phyloP scores from a whole-genome alignment of 2,888 invertebrate species.

The Acanthosoma haemorrhoidale region DNA sequence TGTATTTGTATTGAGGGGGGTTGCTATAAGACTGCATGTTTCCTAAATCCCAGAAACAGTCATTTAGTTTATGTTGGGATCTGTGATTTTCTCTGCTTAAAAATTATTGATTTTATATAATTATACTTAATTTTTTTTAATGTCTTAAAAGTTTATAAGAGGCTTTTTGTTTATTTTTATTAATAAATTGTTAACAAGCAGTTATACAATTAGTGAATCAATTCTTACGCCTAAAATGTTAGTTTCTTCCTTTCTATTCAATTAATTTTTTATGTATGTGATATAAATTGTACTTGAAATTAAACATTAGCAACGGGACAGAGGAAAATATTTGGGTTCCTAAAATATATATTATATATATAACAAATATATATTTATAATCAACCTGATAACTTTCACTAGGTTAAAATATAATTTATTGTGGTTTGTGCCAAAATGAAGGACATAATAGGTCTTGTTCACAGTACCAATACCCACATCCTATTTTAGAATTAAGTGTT shows the following conservation, averaged over 20 bases:
- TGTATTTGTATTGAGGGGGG: conserved; percentile 11
- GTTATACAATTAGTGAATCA: neutral
- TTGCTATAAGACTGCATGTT: conserved; percentile 30
- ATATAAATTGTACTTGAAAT: conserved; percentile 31
- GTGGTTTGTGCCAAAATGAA: conserved; percentile 38
- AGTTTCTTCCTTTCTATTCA: conserved; percentile 9
- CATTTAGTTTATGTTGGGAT: conserved; percentile 23
- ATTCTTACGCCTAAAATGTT: conserved; percentile 9
- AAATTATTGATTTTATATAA: conserved; percentile 9
- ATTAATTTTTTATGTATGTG: conserved; percentile 20
- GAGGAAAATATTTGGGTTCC: conserved; percentile 32
- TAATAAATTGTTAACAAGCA: conserved; percentile 1
- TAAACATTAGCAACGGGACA: conserved; percentile 24
- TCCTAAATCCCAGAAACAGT: conserved; percentile 20
- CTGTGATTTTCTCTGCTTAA: conserved; percentile 24
- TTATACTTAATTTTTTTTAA: conserved; percentile 12
- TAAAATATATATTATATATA: conserved; percentile 30
- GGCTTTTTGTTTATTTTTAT: neutral
- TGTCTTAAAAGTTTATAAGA: neutral
- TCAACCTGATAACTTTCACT: conserved; percentile 32
- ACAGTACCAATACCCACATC: conserved; percentile 31
- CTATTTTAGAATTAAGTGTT: conserved; percentile 32
- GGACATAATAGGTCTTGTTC: conserved; percentile 26
- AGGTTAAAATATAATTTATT: conserved; percentile 31
- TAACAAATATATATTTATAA: conserved; percentile 27